phyloP scores from a whole-genome alignment of 1,140 invertebrate genomes.

The Sipha flava region DNA sequence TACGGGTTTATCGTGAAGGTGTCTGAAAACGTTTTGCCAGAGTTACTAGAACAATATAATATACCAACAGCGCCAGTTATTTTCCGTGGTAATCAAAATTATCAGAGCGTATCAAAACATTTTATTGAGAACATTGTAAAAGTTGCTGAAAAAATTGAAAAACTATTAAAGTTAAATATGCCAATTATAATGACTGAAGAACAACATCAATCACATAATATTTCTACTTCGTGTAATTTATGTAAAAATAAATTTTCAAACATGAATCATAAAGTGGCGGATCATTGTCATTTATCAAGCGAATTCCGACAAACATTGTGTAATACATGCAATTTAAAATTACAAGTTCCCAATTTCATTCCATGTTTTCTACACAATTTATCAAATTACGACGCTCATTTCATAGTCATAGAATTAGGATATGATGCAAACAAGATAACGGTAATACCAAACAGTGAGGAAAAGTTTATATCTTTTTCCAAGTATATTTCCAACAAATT shows the following conservation, averaged over 20 bases:
- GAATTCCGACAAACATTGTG: too few relatives aligned
- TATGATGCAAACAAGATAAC: neutral
- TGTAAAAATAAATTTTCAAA: neutral
- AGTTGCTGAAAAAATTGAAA: neutral
- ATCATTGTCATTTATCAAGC: too few relatives aligned
- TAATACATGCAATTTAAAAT: neutral
- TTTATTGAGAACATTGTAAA: too few relatives aligned
- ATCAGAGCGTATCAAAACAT: too few relatives aligned
- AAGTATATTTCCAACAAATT: neutral
- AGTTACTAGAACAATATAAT: too few relatives aligned
- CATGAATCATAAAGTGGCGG: too few relatives aligned
- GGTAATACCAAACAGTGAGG: neutral
- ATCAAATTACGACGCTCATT: neutral
- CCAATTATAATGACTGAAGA: neutral
- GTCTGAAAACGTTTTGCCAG: too few relatives aligned
- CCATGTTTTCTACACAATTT: neutral
- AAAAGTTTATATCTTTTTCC: neutral
- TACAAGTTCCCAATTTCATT: neutral
- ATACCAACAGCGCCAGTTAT: too few relatives aligned
- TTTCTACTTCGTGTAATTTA: neutral
- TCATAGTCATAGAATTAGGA: neutral
- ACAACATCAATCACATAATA: neutral
- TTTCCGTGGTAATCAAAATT: too few relatives aligned
- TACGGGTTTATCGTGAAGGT: too few relatives aligned
- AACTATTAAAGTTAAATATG: neutral